A percentile compares a stretch with the other conserved stretches of the same genome.
Conservation (phyloP, 2,888 invertebrate species). For the Ectemnius lituratus region DNA sequence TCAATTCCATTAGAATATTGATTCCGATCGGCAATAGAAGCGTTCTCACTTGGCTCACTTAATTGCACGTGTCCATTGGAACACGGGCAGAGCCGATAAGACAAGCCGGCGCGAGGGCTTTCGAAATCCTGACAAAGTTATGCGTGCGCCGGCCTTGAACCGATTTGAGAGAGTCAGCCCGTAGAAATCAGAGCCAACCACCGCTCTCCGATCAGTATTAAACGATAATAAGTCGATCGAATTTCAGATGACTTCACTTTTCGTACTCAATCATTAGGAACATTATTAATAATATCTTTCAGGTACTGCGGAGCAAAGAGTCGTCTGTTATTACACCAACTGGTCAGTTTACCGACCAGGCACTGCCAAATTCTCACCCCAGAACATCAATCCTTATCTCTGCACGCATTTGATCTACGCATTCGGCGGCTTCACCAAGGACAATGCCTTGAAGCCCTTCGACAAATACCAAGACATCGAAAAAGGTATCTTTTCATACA, state of each 20-base stretch:
- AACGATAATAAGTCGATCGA: not conserved
- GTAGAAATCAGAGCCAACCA: not conserved
- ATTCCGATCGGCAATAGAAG: not conserved
- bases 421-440: slow-evolving; percentile 94
- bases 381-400: slow-evolving; percentile 96
- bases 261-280: too few species aligned
- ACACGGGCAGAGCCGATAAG: not conserved
- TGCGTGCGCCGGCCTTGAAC: slow-evolving; percentile 5
- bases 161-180: not conserved
- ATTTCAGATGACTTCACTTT: not conserved
- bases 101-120: not conserved
- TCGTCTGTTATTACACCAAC: slow-evolving; percentile 96
- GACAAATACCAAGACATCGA: slow-evolving; percentile 98
- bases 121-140: slow-evolving; percentile 3
- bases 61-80: not conserved
- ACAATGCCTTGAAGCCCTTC: slow-evolving; percentile 93
- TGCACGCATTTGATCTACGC: slow-evolving; percentile 96
- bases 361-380: slow-evolving; percentile 93
- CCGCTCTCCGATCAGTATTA: not conserved
- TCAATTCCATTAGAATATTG: too few species aligned
- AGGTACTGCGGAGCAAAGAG: slow-evolving; percentile 83
- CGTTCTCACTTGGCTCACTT: slow-evolving; percentile 1
- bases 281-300: slow-evolving; percentile 14
- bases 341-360: slow-evolving; percentile 96
- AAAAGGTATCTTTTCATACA: slow-evolving; percentile 83